Conservation (phyloP, 2,888 invertebrate species). For the Lottia scabra region DNA sequence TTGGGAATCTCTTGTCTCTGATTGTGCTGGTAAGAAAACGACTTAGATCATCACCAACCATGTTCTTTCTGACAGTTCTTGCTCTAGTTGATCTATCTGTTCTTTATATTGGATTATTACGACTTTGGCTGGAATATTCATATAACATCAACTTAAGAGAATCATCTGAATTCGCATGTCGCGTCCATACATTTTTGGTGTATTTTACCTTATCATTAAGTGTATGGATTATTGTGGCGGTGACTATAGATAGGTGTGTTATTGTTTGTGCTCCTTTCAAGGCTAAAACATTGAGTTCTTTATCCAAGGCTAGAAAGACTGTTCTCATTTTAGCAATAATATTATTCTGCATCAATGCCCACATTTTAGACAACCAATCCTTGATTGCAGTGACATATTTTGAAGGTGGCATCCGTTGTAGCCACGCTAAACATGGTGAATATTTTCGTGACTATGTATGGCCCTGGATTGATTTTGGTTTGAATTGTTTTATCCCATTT, state of each 20-base stretch:
- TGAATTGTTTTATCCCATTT: slow-evolving; percentile 50
- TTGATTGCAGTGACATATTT: slow-evolving; percentile 6
- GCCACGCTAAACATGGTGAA: not conserved
- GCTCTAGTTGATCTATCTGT: slow-evolving; percentile 28
- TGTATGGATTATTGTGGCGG: slow-evolving; percentile 61
- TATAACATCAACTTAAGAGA: slow-evolving; percentile 40
- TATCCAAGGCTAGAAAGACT: slow-evolving; percentile 41
- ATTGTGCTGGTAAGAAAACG: slow-evolving; percentile 23
- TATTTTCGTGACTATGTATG: slow-evolving; percentile 30
- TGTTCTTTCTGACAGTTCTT: slow-evolving; percentile 30
- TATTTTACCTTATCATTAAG: slow-evolving; percentile 55
- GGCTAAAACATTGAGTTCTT: slow-evolving; percentile 47
- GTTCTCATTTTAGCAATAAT: slow-evolving; percentile 33
- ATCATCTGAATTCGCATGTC: slow-evolving; percentile 49
- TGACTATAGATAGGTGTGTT: slow-evolving; percentile 61
- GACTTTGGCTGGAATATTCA: slow-evolving; percentile 41
- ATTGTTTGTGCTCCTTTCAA: slow-evolving; percentile 58
- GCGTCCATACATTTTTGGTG: slow-evolving; percentile 58
- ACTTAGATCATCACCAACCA: slow-evolving; percentile 25
- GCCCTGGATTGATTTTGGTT: slow-evolving; percentile 56
- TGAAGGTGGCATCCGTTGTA: slow-evolving; percentile 12
- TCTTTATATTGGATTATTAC: slow-evolving; percentile 26
- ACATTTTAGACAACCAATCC: slow-evolving; percentile 58
- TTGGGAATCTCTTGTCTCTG: slow-evolving; percentile 31
- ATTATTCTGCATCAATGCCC: slow-evolving; percentile 48